Evolutionary conservation across 2,888 invertebrate genomes (phyloP), one percentile per base, ranked within the genome.

Genomic region (Meandrusa payeni): DNA sequence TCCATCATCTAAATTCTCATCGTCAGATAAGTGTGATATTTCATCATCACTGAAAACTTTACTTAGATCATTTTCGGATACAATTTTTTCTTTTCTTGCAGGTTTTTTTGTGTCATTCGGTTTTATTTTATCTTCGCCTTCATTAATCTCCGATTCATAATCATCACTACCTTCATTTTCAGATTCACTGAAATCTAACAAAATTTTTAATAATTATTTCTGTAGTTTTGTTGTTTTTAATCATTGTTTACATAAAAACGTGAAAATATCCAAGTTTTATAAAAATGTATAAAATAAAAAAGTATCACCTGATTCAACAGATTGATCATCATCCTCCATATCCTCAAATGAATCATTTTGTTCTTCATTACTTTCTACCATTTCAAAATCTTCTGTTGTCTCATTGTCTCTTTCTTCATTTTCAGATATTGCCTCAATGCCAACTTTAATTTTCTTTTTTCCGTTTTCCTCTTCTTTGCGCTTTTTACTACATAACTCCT

Each of bases 41-140:
- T 85, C 85, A 76, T 86, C 85, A 58, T 86, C 85, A 74, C 85
- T 86, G 29, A 86, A 85, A 1, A 81, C 64, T 63, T 78, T 76
- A 39, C 55, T 63, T 7, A 79, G 50, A 43, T 83, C 73, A 51
- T 69, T 61, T 58, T 70, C 76, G 37, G 69, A 61, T 26, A 82
- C 49, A n/a, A 73, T 47, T 48, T 50, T 80, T 20, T 69, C 69
- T 32, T n/a, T 41, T 27, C 26, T 29, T 11, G 10, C 32, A 51
- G 26, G 2, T 40, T 48, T 32, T 33, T 46, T 40, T 40, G 28
- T 39, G 50, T 51, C 38, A 36, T 47, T 24, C 45, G 28, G 27
- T 31, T 55, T 46, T 15, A 4, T 29, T 48, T 60, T 33, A 1
- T 46, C 41, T 15, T 48, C 53, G 40, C 45, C 41, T 41, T 55